Conservation (phyloP, 2,888 invertebrate species). For the Allacma fusca region DNA sequence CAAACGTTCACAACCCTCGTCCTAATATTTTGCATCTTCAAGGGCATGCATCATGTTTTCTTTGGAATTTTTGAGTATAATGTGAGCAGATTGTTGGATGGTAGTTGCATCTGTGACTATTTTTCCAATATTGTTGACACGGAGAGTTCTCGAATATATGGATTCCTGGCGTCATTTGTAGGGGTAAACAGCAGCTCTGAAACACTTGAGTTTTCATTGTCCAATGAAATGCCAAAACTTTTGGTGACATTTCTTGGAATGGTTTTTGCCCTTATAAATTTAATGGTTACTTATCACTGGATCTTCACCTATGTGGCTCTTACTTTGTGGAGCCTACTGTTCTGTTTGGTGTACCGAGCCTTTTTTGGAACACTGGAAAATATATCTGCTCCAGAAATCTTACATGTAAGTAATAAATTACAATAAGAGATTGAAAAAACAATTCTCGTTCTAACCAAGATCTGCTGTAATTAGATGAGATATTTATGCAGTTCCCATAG, state of each 20-base stretch:
- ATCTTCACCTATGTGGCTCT: neutral
- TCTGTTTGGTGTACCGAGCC: neutral
- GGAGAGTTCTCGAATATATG: neutral
- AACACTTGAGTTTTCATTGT: neutral
- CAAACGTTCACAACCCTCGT: neutral
- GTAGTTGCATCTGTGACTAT: neutral
- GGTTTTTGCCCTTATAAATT: neutral
- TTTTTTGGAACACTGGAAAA: conserved; percentile 11
- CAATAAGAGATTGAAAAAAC: neutral
- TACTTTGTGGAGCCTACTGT: neutral
- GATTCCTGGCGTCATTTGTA: too few relatives aligned
- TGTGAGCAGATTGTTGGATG: neutral
- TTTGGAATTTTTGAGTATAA: neutral
- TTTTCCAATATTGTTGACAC: neutral
- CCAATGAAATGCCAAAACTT: neutral
- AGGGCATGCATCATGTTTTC: neutral
- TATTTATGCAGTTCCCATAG: too few relatives aligned
- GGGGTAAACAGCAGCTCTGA: too few relatives aligned
- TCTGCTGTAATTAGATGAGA: too few relatives aligned
- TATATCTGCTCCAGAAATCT: neutral
- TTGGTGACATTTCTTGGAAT: neutral
- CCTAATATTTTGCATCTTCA: neutral
- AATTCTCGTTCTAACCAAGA: too few relatives aligned
- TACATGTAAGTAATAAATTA: neutral
- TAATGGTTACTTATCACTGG: neutral